Conservation (phyloP, 2,797 vertebrate genomes). For the Fratercula arctica region DNA sequence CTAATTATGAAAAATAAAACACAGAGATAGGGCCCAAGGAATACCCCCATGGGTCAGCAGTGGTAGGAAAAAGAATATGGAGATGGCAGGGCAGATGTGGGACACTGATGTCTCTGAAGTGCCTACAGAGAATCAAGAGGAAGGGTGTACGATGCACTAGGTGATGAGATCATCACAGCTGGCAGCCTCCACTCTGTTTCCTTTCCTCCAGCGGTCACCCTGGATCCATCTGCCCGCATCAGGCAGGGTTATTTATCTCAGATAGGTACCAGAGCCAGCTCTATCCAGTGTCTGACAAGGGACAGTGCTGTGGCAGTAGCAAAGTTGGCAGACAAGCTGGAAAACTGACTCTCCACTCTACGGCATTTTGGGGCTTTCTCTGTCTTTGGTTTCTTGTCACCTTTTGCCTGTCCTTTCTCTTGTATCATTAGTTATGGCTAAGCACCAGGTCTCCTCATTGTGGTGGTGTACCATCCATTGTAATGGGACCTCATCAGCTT, state of each 20-base stretch:
- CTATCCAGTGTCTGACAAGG: neutral
- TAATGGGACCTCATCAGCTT: neutral
- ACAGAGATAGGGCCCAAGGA: neutral
- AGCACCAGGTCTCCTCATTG: neutral
- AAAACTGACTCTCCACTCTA: neutral
- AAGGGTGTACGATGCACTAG: neutral
- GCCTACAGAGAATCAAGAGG: neutral
- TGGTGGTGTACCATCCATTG: too few species aligned
- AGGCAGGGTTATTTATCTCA: neutral
- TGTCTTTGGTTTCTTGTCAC: neutral
- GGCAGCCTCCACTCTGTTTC: neutral
- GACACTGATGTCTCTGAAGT: neutral
- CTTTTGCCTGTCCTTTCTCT: neutral
- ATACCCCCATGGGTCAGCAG: fast-evolving
- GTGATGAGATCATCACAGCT: fast-evolving
- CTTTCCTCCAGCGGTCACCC: neutral
- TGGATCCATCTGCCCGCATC: neutral
- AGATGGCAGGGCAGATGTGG: neutral
- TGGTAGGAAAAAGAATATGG: neutral
- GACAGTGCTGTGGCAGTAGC: neutral
- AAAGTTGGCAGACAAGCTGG: neutral
- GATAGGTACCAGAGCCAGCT: neutral
- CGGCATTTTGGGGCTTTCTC: neutral
- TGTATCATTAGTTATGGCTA: neutral
- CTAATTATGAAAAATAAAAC: neutral